A percentile compares a stretch with the other conserved stretches of the same genome.
Evolutionary conservation across 2,113 vertebrate genomes (phyloP).

Genomic region (Piliocolobus tephrosceles): DNA sequence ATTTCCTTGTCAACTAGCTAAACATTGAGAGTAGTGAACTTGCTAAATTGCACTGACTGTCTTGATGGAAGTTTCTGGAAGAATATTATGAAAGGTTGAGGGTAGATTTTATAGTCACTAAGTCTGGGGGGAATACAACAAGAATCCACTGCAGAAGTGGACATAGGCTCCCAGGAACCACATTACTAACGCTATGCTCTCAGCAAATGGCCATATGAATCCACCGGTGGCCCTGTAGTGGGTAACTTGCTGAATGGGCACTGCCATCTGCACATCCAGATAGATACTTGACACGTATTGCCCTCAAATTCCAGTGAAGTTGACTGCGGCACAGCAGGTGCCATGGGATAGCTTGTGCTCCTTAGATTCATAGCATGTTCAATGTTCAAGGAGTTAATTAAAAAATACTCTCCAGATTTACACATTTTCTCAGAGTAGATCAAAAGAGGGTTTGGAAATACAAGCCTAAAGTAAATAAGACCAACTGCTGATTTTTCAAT

Average conservation of each 20-base stretch:
- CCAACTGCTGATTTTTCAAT: slow-evolving; percentile 76
- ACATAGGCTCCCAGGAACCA: not conserved
- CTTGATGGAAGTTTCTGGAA: not conserved
- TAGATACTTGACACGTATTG: slow-evolving; percentile 21
- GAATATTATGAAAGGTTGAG: not conserved
- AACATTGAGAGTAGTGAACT: not conserved
- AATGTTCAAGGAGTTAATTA: slow-evolving; percentile 63
- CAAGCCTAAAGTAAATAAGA: slow-evolving; percentile 55
- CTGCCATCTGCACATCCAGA: not conserved
- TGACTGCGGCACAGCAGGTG: slow-evolving; percentile 19
- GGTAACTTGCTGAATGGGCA: not conserved
- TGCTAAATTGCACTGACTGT: not conserved
- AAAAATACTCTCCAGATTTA: slow-evolving; percentile 64
- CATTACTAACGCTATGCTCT: not conserved
- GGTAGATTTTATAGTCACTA: not conserved
- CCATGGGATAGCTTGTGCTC: not conserved
- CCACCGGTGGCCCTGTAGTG: not conserved
- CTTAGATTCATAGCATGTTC: slow-evolving; percentile 38
- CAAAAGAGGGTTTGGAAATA: slow-evolving; percentile 67
- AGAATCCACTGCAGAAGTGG: not conserved
- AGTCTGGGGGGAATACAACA: not conserved
- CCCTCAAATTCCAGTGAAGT: slow-evolving; percentile 53
- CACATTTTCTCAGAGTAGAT: slow-evolving; percentile 49
- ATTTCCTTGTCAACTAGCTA: not conserved
- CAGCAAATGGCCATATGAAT: not conserved